Evolutionary conservation across 2,888 invertebrate species (phyloP).

Genomic region (Callyntrura sp.): DNA sequence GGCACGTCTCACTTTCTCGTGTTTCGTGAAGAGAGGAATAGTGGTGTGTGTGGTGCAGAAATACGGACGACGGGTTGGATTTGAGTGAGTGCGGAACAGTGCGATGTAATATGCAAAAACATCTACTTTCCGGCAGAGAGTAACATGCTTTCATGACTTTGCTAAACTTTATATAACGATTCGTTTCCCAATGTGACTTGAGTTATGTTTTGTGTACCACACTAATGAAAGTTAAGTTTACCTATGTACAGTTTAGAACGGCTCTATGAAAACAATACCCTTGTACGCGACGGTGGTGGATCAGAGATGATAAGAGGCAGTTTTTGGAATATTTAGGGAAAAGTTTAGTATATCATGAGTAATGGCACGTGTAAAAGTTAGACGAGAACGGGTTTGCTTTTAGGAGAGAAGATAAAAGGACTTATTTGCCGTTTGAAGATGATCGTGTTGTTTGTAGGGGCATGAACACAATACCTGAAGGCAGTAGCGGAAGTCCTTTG

Average conservation of each 20-base stretch:
- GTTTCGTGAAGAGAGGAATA: background rate
- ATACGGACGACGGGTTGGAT: no score
- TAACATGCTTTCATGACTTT: background rate
- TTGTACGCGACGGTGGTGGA: background rate
- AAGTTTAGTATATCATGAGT: background rate
- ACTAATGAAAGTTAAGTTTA: no score
- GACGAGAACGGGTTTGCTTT: background rate
- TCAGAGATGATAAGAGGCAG: constrained; percentile 18
- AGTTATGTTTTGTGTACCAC: no score
- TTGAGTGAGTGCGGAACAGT: no score
- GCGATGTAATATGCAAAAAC: background rate
- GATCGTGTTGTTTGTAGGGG: constrained; percentile 2
- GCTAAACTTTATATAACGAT: background rate
- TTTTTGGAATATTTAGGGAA: background rate
- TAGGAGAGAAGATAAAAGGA: background rate
- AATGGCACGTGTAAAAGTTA: background rate
- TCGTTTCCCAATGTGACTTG: no score
- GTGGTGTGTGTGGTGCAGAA: no score
- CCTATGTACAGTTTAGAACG: no score
- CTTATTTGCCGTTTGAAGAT: constrained; percentile 4
- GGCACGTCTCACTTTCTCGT: background rate
- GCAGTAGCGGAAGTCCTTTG: background rate
- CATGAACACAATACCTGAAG: no score
- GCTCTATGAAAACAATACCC: background rate
- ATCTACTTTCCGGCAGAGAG: background rate